A percentile compares a stretch with the other conserved stretches of the same genome.
Conservation (phyloP, 2,113 vertebrate genomes). For the Pachycephala philippinensis region DNA sequence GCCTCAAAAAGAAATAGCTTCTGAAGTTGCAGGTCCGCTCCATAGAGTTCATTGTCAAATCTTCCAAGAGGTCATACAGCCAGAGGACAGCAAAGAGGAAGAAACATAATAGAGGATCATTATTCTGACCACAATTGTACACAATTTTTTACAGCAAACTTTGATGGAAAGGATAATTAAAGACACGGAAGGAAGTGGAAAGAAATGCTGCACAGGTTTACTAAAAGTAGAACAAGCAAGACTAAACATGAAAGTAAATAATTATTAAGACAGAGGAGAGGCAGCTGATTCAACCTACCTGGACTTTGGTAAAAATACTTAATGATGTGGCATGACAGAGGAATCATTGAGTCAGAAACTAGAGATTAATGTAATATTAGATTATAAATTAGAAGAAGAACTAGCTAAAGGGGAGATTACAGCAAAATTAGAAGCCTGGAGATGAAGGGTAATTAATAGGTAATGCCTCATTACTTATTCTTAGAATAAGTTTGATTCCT, state of each 20-base stretch:
- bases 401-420: neutral
- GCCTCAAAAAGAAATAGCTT: neutral
- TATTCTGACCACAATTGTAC: neutral
- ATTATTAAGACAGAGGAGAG: neutral
- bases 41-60: neutral
- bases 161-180: neutral
- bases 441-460: neutral
- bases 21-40: neutral
- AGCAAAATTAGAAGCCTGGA: neutral
- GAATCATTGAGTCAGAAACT: neutral
- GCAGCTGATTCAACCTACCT: neutral
- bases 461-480: neutral
- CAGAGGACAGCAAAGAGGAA: neutral
- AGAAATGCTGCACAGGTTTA: neutral
- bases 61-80: neutral
- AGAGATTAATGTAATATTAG: neutral
- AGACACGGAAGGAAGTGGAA: neutral
- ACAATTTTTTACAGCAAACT: neutral
- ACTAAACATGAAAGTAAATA: neutral
- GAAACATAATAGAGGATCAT: neutral
- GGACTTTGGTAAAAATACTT: neutral
- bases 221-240: neutral
- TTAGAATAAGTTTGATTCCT: neutral
- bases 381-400: neutral
- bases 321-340: neutral